Evolutionary conservation across 2,797 vertebrate species (phyloP), one percentile per base, ranked within the genome.

Genomic region (Aphelocoma californica): DNA sequence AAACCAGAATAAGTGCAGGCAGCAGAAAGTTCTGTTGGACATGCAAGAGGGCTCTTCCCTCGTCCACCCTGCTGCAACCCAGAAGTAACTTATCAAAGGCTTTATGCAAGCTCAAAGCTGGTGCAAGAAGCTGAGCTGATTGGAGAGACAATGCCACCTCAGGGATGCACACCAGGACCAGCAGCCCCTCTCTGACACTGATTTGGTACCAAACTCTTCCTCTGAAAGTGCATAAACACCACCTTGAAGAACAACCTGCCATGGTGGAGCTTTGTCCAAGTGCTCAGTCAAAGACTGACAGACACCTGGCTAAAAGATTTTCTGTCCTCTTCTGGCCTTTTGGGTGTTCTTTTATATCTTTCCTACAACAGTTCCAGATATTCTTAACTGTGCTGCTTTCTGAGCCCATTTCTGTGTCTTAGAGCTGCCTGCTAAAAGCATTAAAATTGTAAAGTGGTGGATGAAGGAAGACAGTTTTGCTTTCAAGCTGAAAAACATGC

Each of bases 401-500:
- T 57, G 28, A 90, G 77, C 77, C 77, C 23, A 1, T 81, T 88
- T 93, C 86, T 88, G 40, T 77, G 44, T 94, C 82, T 86, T 70
- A 40, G 81, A 96, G 91, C 89, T 88, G 82, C 88, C 90, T 95
- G 95, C 78, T 93, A 93, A 96, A 95, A 88, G 48, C 91, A 95
- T 96, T 96, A 96, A 92, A 92, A 93, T 81, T 86, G 86, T 93
- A 85, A 94, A 94, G 81, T 56, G 60, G 66, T 50, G 90, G 81
- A 88, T 28, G 32, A 90, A 88, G 86, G 79, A 88, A 92, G 77
- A 71, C 14, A 73, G 91, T 82, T 92, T 73, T 80, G 38, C 90
- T 96, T 97, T 96, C 93, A 96, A 96, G 96, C 81, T 93, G 83
- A 90, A 96, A 96, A 95, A 88, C 90, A 81, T 38, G 86, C 95